Base-by-base conservation (phyloP, 2,888 invertebrate species). In the Malacosoma neustria region DNA sequence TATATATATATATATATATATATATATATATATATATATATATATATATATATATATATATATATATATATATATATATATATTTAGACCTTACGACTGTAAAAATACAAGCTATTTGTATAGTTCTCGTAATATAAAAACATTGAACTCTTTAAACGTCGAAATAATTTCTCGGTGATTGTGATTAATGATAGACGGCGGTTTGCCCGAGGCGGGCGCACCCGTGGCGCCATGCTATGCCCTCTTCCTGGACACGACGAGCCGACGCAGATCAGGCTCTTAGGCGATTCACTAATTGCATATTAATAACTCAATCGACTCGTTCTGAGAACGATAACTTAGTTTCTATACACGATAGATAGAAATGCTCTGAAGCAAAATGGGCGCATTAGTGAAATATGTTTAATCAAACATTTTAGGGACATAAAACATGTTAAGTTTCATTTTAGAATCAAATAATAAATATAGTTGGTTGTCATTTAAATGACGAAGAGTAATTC, bases 161-260 rank as follows among this genome's bases (percentile, higher is more conserved):
- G 66, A 70, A 80, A 80, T 81, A 79, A 84, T 85, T 79, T 72
- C 66, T 50, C 46, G 64, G 76, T 70, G 84, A 85, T 84, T 80
- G 80, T 85, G 82, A 85, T 85, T 80, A 84, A 85, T 84, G 84
- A 73, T 58, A 57, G 66, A 60, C 61, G 56, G 49, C 48, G 56
- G 54, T 43, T 32, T 37, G 43, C 42, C 43, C 44, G 47, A 45
- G 52, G 59, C 56, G 51, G 43, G 56, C 54, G 65, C 61, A 57
- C 61, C 69, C 60, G 62, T 72, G 75, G 74, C 75, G 76, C 73
- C 75, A 54, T 34, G 46, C 34, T 41, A 40, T 39, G 41, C 46
- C 32, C 22, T 22, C 22, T 22, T 9, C 15, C 22, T 22, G 22
- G 22, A 22, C 53, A 46, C 51, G 54, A 51, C 49, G 42, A 43